Base-by-base conservation (phyloP, 2,113 vertebrate species). In the Etheostoma cragini region DNA sequence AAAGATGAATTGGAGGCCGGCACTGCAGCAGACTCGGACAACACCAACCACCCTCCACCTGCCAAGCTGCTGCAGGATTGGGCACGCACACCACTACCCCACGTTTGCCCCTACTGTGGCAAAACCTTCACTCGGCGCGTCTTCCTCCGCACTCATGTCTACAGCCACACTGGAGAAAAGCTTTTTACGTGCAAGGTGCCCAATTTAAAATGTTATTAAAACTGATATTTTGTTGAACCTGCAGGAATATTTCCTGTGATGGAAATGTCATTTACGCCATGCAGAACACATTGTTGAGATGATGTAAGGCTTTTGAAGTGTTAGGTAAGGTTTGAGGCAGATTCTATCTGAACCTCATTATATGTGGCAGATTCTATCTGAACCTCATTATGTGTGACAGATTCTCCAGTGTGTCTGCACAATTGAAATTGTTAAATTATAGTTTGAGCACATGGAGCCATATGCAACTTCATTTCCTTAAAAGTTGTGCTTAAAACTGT, bases 51-150 rank as follows among this genome's bases (percentile, higher is more conserved):
- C 62, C 92, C 93, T 77, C 85, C 92, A 68, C 95, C 92, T 79
- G 95, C 87, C 87, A 95, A 50, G 82, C 94, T 90, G 92, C 94
- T 95, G 85, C 96, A 92, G 66, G 96, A 79, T 76, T 96, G 95
- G 95, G 93, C 94, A 1, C 91, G 95, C 30, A 94, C 95, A 0
- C 88, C 94, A 1, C 93, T 96, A 2, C 96, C 97, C 0, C 96
- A 97, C 11, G 95, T 96, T 46, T 98, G 97, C 83, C 96, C 95
- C 0, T 96, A 98, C 83, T 98, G 97, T 10, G 96, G 96, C 13
- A 97, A 97, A 82, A 96, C 95, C 80, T 98, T 98, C 92, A 97
- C 97, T 8, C 95, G 97, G 2, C 96, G 97, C 0, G 96, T 96
- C 8, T 97, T 97, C 17, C 95, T 98, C 22, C 96, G 96, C 2